Evolutionary conservation across 2,888 invertebrate genomes (phyloP).

Genomic region (Tiliacea citrago): DNA sequence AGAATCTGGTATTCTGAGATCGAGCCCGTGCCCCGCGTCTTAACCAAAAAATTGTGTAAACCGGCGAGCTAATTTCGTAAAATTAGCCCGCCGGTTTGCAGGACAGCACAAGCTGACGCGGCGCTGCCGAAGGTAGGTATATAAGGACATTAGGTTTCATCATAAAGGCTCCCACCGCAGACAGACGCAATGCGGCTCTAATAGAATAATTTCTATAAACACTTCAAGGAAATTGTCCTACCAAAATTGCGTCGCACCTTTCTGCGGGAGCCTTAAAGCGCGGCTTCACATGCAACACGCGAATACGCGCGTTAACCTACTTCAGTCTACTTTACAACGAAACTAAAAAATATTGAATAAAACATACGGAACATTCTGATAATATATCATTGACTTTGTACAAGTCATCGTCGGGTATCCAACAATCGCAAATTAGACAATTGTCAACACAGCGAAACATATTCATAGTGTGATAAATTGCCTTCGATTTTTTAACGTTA

Average conservation of each 20-base stretch:
- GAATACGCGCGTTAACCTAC: background rate
- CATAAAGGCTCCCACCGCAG: background rate
- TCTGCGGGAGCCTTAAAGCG: background rate
- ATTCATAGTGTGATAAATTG: slow-evolving; percentile 96
- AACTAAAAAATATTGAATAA: background rate
- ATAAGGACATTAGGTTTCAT: background rate
- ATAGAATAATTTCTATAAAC: background rate
- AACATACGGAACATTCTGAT: slow-evolving; percentile 72
- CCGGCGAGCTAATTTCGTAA: no score
- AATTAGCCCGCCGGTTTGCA: no score
- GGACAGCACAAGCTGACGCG: background rate
- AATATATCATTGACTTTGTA: slow-evolving; percentile 89
- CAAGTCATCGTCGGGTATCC: slow-evolving; percentile 93
- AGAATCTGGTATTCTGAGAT: no score
- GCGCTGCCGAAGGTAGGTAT: background rate
- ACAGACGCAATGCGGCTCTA: background rate
- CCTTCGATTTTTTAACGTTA: slow-evolving; percentile 96
- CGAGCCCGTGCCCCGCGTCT: no score
- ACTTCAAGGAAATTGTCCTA: background rate
- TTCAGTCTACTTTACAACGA: background rate
- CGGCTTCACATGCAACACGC: background rate
- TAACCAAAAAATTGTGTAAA: no score
- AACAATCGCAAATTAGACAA: slow-evolving; percentile 95
- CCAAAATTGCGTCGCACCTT: background rate
- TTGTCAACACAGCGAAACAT: slow-evolving; percentile 95